Evolutionary conservation across 2,888 invertebrate genomes (phyloP).

Genomic region (Cephus spinipes): DNA sequence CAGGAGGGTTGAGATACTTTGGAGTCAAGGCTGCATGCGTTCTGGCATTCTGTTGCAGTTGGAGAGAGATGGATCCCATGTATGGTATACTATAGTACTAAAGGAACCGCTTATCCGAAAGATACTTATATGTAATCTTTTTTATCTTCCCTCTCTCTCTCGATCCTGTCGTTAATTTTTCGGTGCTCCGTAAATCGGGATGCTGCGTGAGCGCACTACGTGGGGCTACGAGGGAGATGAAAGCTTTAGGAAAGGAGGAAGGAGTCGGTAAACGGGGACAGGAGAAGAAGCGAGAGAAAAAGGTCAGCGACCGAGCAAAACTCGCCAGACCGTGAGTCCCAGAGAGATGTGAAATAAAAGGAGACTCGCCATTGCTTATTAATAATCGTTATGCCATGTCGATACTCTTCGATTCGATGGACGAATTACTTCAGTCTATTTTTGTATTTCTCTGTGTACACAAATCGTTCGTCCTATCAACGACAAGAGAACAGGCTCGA

Average conservation of each 20-base stretch:
- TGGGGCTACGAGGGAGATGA: not conserved
- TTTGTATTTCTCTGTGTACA: not conserved
- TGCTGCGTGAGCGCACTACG: not conserved
- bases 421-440: not conserved
- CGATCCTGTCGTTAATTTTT: not conserved
- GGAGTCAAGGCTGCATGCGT: not conserved
- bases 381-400: not conserved
- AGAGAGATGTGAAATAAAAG: constrained; percentile 43
- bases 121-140: not conserved
- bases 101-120: not conserved
- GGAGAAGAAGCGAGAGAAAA: constrained; percentile 31
- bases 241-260: not conserved
- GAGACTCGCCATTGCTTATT: constrained; percentile 30
- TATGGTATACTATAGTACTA: not conserved
- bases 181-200: constrained; percentile 5
- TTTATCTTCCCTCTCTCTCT: not conserved
- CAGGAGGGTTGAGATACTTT: not conserved
- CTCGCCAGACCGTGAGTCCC: constrained; percentile 59
- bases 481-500: too few relatives aligned
- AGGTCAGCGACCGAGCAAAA: constrained; percentile 59
- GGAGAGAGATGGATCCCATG: not conserved
- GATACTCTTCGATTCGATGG: not conserved
- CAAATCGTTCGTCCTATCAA: not conserved
- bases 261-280: constrained; percentile 3
- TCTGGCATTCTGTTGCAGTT: not conserved